phyloP scores from a whole-genome alignment of 2,888 invertebrate genomes.

The Hypselothyrea guttata region DNA sequence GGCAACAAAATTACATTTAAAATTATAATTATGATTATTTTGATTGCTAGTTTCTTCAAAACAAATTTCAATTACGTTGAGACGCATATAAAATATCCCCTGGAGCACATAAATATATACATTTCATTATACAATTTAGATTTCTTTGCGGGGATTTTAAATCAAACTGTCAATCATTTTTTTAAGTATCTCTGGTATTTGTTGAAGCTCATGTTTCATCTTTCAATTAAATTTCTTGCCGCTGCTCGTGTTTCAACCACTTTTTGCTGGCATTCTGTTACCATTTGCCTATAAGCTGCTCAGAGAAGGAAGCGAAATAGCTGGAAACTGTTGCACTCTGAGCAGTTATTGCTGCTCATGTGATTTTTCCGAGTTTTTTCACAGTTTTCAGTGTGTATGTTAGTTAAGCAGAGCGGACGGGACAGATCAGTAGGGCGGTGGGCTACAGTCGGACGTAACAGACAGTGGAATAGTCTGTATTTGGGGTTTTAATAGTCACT shows the following conservation, averaged over 20 bases:
- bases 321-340: not conserved
- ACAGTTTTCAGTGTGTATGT: too few species aligned
- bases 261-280: constrained; percentile 14
- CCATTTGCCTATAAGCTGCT: constrained; percentile 6
- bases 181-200: constrained; percentile 28
- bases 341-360: not conserved
- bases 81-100: not conserved
- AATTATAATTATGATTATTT: constrained; percentile 6
- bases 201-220: constrained; percentile 41
- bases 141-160: constrained; percentile 16
- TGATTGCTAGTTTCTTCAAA: constrained; percentile 6
- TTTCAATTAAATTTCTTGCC: constrained; percentile 41
- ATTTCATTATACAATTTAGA: constrained; percentile 5
- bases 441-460: too few species aligned
- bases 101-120: constrained; percentile 12
- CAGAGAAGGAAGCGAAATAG: not conserved
- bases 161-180: constrained; percentile 50
- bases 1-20: constrained; percentile 2
- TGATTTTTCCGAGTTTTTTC: not conserved
- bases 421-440: too few species aligned
- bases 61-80: constrained; percentile 27
- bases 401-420: too few species aligned
- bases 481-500: too few species aligned
- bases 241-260: constrained; percentile 37
- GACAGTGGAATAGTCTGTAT: too few species aligned